Evolutionary conservation across 1,140 invertebrate genomes (phyloP).

Genomic region (Platorchestia sp.): DNA sequence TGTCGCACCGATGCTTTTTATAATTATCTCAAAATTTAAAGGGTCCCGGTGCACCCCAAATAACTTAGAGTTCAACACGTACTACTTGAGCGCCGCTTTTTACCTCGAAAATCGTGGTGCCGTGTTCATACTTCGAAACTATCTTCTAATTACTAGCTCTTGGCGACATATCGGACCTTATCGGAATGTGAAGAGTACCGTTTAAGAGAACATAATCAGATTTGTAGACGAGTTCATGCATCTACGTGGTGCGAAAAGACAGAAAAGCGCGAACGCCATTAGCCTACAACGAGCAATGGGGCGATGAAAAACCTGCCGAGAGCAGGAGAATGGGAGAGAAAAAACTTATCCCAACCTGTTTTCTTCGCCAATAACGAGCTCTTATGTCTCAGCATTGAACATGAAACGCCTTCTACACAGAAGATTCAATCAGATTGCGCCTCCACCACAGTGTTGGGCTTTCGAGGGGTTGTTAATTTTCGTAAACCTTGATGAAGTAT

Average conservation of each 20-base stretch:
- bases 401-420: conserved; percentile 1
- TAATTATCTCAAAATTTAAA: neutral
- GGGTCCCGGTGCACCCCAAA: neutral
- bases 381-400: neutral
- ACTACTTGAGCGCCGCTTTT: neutral
- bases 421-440: neutral
- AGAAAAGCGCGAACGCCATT: conserved; percentile 8
- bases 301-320: neutral
- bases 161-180: neutral
- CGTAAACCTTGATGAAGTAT: neutral
- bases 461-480: neutral
- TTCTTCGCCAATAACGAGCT: conserved; percentile 14
- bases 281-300: neutral
- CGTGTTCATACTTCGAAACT: neutral
- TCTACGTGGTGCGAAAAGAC: neutral
- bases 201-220: neutral
- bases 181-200: neutral
- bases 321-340: neutral
- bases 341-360: neutral
- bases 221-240: neutral
- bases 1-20: neutral
- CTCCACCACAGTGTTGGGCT: neutral
- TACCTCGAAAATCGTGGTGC: neutral
- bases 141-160: neutral
- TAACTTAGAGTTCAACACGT: neutral